Evolutionary conservation across 2,113 vertebrate genomes (phyloP).

Genomic region (Crotalus horridus): DNA sequence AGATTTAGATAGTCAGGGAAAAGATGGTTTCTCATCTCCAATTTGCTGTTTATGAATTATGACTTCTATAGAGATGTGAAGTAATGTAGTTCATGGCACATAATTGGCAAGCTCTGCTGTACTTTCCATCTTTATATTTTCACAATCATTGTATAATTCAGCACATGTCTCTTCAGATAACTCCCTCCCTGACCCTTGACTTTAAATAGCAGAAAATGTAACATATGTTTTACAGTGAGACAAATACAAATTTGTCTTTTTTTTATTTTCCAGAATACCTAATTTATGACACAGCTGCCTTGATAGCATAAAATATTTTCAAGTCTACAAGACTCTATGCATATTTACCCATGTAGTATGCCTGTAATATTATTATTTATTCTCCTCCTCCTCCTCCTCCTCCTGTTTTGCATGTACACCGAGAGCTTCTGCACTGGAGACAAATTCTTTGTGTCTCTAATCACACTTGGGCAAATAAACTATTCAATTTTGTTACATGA

Average conservation of each 20-base stretch:
- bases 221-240: conserved; percentile 72
- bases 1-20: conserved; percentile 14
- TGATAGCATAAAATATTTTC: conserved; percentile 47
- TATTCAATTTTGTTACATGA: background rate
- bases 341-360: background rate
- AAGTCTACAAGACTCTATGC: conserved; percentile 23
- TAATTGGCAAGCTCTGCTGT: conserved; percentile 58
- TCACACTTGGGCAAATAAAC: background rate
- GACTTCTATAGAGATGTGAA: conserved; percentile 39
- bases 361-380: background rate
- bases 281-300: conserved; percentile 53
- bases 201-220: conserved; percentile 73
- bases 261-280: conserved; percentile 65
- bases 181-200: conserved; percentile 69
- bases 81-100: conserved; percentile 44
- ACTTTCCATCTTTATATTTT: conserved; percentile 73
- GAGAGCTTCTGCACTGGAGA: background rate
- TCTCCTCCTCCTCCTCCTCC: background rate
- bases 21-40: conserved; percentile 27
- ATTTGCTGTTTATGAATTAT: conserved; percentile 48
- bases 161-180: conserved; percentile 64
- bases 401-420: no score
- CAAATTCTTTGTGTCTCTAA: background rate
- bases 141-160: conserved; percentile 67
- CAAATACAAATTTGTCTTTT: conserved; percentile 67